Percentiles rank a stretch among this genome's conserved stretches.
These are phyloP conservation scores for Coccyzus lansbergi DNA, from an alignment of 2,797 vertebrate genomes.

Conservation along the genomic window DNA sequence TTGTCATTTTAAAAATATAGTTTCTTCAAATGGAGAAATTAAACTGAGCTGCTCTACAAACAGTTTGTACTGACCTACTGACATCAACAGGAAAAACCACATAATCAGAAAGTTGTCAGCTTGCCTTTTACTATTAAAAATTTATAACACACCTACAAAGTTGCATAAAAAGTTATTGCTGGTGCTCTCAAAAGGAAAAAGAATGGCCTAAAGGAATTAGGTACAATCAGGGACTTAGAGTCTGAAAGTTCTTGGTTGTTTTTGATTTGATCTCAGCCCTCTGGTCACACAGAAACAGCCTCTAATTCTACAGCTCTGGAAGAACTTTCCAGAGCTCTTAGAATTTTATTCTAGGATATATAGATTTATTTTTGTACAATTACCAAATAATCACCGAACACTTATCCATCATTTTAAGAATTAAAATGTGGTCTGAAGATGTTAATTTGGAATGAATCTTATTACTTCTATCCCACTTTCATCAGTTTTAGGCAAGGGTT, in stretches of 20 bases:
- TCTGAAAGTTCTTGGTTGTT: background rate
- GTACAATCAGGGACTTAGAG: background rate
- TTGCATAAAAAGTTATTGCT: background rate
- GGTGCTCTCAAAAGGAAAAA: background rate
- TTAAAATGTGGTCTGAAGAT: background rate
- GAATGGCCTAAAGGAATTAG: background rate
- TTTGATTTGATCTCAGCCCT: background rate
- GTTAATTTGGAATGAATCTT: background rate
- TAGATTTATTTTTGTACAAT: background rate
- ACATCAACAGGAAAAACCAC: background rate
- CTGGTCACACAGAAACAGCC: background rate
- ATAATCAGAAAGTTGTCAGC: constrained; percentile 10
- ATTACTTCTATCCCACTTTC: background rate
- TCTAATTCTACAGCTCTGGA: background rate
- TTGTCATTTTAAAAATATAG: background rate
- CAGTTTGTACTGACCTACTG: constrained; percentile 33
- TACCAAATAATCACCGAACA: background rate
- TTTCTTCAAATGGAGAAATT: constrained; percentile 12
- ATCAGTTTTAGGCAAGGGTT: background rate
- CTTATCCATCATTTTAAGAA: background rate
- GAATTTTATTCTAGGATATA: background rate
- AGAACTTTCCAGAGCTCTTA: background rate
- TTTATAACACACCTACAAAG: background rate
- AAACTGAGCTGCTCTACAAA: background rate
- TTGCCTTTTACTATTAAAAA: constrained; percentile 25